A percentile compares a stretch with the other conserved stretches of the same genome.
phyloP scores from a whole-genome alignment of 2,797 vertebrate species.

The Pseudochaenichthys georgianus region DNA sequence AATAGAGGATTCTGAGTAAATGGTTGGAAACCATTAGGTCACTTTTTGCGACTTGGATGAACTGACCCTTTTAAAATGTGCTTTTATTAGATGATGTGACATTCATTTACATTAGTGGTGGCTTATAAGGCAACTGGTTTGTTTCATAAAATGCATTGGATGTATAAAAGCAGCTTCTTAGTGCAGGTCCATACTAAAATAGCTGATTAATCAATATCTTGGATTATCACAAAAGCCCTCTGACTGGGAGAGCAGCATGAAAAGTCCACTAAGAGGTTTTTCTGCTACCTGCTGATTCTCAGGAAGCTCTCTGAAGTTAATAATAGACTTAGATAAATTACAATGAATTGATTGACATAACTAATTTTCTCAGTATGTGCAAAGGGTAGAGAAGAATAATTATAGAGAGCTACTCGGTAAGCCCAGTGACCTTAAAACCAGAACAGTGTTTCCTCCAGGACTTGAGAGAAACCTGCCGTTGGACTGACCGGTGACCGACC shows the following conservation, averaged over 20 bases:
- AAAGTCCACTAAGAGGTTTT: constrained; percentile 9
- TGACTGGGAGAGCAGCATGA: constrained; percentile 4
- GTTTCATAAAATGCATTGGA: constrained; percentile 12
- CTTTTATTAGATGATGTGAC: constrained; percentile 1
- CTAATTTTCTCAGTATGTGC: constrained; percentile 9
- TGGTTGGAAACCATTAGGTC: neutral
- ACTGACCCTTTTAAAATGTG: neutral
- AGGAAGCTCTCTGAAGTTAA: constrained; percentile 28
- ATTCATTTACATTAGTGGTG: neutral
- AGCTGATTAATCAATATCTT: constrained; percentile 40
- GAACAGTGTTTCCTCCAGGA: neutral
- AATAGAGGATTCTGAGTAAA: neutral
- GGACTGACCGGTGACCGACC: neutral
- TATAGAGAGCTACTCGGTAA: neutral
- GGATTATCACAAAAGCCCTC: neutral
- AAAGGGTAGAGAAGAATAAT: constrained; percentile 10
- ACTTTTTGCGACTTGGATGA: neutral
- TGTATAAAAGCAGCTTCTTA: constrained; percentile 3
- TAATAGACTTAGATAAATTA: constrained; percentile 22
- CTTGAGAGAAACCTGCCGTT: neutral
- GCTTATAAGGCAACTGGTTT: neutral
- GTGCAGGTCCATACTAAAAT: neutral
- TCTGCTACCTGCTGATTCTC: constrained; percentile 22
- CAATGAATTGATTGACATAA: constrained; percentile 15
- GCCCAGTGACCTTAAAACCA: constrained; percentile 1